Evolutionary conservation across 2,113 vertebrate genomes (phyloP).

Genomic region (Peromyscus polionotus): DNA sequence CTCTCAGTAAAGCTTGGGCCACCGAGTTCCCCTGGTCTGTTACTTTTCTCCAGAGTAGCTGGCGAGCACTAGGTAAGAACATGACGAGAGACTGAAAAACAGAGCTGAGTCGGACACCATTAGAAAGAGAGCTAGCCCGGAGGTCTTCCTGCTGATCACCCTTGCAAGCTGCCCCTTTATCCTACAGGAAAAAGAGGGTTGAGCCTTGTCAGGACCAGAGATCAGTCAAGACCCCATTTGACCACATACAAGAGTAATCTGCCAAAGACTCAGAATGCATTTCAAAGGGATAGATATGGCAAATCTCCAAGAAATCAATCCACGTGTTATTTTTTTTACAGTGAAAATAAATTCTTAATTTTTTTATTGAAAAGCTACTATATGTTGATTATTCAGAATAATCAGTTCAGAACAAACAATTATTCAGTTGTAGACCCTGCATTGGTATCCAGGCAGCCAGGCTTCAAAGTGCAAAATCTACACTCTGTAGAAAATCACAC

Average conservation of each 20-base stretch:
- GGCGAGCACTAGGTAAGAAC: not conserved
- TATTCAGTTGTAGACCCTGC: not conserved
- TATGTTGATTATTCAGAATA: not conserved
- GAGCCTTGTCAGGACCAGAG: not conserved
- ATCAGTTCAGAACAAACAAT: not conserved
- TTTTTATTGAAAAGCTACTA: not conserved
- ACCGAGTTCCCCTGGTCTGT: not conserved
- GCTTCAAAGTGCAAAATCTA: not conserved
- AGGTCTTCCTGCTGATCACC: not conserved
- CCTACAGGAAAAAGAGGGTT: not conserved
- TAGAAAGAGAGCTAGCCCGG: not conserved
- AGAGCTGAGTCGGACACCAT: not conserved
- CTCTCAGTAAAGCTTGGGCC: not conserved
- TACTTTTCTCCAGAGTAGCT: conserved; percentile 2
- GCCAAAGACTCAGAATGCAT: conserved; percentile 7
- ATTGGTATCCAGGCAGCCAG: not conserved
- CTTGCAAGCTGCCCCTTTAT: not conserved
- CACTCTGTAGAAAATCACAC: not conserved
- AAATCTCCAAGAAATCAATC: conserved; percentile 40
- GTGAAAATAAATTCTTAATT: not conserved
- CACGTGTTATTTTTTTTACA: not conserved
- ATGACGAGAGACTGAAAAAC: not conserved
- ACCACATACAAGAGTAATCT: not conserved
- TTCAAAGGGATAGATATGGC: conserved; percentile 58
- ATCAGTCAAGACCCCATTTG: not conserved